Evolutionary conservation across 2,797 vertebrate species (phyloP), one percentile per base, ranked within the genome.

Genomic region (Denticeps clupeoides): DNA sequence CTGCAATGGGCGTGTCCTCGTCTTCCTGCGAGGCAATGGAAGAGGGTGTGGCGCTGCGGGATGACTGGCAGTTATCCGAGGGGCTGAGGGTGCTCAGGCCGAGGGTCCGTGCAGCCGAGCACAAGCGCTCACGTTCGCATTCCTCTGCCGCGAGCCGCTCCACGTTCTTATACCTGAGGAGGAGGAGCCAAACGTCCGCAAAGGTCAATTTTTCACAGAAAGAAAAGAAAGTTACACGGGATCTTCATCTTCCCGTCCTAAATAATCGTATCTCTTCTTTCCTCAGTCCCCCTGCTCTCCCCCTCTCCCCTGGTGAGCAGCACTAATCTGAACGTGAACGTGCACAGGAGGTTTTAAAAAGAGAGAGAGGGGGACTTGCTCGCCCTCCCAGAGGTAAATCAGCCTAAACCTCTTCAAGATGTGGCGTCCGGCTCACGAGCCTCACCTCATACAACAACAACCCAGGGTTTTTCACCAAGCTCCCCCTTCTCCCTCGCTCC

Each of bases 131-230:
- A 65, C 84, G 85, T 67, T 93, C 91, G 12, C 80, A 92, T n/a
- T 91, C 89, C 70, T 94, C 88, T 0, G 87, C 87, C 3, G 89
- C 92, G 71, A 89, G 70, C 35, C 88, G 86, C 65, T 97, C 93
- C 71, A 93, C 86, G 67, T 85, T 88, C 82, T 90, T 94, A 80
- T 93, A 94, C 86, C 93, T 97, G 82, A 71, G 75, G 78, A 70
- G 77, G n/a, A 26, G 18, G 32, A n/a, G n/a, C n/a, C n/a, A n/a
- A n/a, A n/a, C n/a, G n/a, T n/a, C n/a, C n/a, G n/a, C n/a, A n/a
- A n/a, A n/a, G n/a, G n/a, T n/a, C n/a, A n/a, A n/a, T n/a, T n/a
- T n/a, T n/a, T n/a, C n/a, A n/a, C n/a, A n/a, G n/a, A n/a, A n/a
- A n/a, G n/a, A n/a, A n/a, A 19, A 8, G 4, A 12, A 18, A 23